Percentiles rank a stretch among this genome's conserved stretches.
Evolutionary conservation across 2,113 vertebrate genomes (phyloP).

Genomic region (Zonotrichia leucophrys): DNA sequence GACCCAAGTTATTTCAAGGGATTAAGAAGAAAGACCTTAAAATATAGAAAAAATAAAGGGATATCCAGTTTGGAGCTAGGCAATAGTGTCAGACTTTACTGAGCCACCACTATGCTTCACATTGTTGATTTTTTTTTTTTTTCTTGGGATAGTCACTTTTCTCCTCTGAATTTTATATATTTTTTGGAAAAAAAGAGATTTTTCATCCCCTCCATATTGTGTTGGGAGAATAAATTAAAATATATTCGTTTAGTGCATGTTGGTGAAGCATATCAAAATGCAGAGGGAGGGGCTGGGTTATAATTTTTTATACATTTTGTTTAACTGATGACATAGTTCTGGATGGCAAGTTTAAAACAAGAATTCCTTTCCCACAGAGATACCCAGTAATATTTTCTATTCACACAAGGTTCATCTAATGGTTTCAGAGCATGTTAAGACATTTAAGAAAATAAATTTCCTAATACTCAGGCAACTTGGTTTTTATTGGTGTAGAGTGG

Average conservation of each 20-base stretch:
- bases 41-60: not conserved
- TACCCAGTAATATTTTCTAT: not conserved
- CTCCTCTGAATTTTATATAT: not conserved
- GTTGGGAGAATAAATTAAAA: not conserved
- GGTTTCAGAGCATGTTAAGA: not conserved
- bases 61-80: not conserved
- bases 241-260: not conserved
- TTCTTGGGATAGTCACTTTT: not conserved
- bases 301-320: not conserved
- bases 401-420: not conserved
- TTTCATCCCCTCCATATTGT: not conserved
- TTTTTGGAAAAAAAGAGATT: not conserved
- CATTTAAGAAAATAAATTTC: not conserved
- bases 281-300: not conserved
- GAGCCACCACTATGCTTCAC: accelerated
- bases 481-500: not conserved
- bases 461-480: not conserved
- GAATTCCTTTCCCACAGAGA: not conserved
- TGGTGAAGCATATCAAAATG: not conserved
- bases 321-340: not conserved
- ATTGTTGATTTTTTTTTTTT: not conserved
- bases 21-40: not conserved
- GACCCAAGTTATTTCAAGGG: not conserved
- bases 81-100: not conserved
- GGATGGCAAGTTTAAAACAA: not conserved